These are phyloP conservation scores for Enteromius viviparus DNA, from an alignment of 2,797 vertebrate genomes.

Conservation along the genomic window DNA sequence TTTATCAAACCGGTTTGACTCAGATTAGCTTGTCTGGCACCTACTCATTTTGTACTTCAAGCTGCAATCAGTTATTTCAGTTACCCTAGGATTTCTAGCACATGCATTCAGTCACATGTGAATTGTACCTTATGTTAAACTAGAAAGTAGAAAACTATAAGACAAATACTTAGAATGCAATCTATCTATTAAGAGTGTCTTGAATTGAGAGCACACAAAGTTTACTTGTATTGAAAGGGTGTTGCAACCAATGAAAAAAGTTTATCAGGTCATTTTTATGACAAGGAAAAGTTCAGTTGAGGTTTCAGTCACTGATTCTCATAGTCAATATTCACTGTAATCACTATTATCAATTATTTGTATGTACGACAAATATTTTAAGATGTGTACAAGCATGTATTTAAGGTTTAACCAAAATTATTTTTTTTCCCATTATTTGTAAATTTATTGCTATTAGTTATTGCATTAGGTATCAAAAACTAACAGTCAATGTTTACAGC, in stretches of 20 bases:
- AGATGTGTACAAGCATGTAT: not conserved
- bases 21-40: not conserved
- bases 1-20: conserved; percentile 18
- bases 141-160: not conserved
- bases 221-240: not conserved
- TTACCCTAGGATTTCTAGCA: not conserved
- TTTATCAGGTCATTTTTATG: not conserved
- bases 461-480: not conserved
- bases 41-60: not conserved
- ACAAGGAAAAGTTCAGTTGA: too few species aligned
- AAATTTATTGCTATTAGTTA: not conserved
- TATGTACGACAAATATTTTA: not conserved
- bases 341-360: not conserved
- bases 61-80: not conserved
- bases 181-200: not conserved
- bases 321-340: not conserved
- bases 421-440: not conserved
- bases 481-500: not conserved
- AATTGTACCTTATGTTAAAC: not conserved
- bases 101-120: not conserved
- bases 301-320: too few species aligned
- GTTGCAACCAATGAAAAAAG: not conserved
- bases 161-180: too few species aligned
- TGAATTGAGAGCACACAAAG: not conserved
- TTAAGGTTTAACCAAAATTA: not conserved